These are phyloP conservation scores for Enteromius afrohamiltoni DNA, from an alignment of 2,797 vertebrate genomes.

Conservation along the genomic window DNA sequence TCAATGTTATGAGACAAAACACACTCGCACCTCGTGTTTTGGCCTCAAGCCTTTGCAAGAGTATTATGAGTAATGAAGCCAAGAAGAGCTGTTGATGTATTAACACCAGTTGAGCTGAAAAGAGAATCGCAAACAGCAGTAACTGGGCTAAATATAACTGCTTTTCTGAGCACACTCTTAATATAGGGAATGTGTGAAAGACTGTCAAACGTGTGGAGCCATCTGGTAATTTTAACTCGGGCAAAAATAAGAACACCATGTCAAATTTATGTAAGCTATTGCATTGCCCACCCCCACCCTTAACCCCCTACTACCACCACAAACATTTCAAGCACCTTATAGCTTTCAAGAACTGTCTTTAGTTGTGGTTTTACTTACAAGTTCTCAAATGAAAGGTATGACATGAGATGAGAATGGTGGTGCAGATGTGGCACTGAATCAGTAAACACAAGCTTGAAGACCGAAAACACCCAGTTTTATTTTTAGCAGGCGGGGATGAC, in stretches of 20 bases:
- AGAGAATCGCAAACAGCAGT: constrained; percentile 76
- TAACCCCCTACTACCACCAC: neutral
- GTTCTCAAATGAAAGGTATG: constrained; percentile 14
- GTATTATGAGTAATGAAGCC: constrained; percentile 58
- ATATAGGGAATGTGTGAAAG: constrained; percentile 78
- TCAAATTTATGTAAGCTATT: constrained; percentile 73
- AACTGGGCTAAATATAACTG: constrained; percentile 78
- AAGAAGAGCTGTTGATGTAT: constrained; percentile 67
- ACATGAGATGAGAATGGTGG: constrained; percentile 2
- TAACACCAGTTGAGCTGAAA: constrained; percentile 64
- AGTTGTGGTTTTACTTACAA: constrained; percentile 23
- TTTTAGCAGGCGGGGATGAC: constrained; percentile 75
- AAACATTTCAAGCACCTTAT: constrained; percentile 27
- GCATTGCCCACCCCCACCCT: constrained; percentile 47
- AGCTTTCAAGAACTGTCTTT: constrained; percentile 12
- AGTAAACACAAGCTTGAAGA: constrained; percentile 79
- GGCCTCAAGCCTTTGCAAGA: constrained; percentile 21
- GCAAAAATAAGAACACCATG: constrained; percentile 74
- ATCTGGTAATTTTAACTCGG: constrained; percentile 74
- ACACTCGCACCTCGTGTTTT: constrained; percentile 36
- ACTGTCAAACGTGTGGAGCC: constrained; percentile 75
- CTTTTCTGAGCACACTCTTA: constrained; percentile 79
- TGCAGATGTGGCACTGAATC: constrained; percentile 62
- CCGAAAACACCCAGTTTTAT: constrained; percentile 75
- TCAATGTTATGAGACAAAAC: constrained; percentile 38